phyloP scores from a whole-genome alignment of 2,888 invertebrate genomes.

The Leucophenga maculata region DNA sequence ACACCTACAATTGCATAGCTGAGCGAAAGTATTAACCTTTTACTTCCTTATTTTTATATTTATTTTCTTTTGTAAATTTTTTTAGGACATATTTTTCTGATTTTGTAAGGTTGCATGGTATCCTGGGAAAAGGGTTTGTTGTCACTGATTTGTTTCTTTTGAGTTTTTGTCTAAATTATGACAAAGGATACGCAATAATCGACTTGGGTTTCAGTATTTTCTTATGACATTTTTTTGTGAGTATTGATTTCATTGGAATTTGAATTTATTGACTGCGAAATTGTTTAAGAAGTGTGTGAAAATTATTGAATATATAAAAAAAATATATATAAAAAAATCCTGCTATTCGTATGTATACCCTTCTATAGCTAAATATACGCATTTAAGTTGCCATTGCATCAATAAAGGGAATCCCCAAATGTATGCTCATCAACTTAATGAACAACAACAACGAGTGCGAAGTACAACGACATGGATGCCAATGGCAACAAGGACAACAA shows the following conservation, averaged over 20 bases:
- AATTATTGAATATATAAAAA: not conserved
- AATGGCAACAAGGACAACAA: conserved; percentile 40
- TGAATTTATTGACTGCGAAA: not conserved
- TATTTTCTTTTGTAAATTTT: conserved; percentile 33
- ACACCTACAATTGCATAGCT: conserved; percentile 44
- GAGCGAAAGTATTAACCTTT: conserved; percentile 46
- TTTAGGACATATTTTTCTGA: conserved; percentile 25
- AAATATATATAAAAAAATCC: not conserved
- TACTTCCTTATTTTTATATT: conserved; percentile 44
- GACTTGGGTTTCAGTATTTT: conserved; percentile 17
- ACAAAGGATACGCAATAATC: conserved; percentile 25
- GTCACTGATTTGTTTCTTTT: not conserved
- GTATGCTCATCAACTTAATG: conserved; percentile 54
- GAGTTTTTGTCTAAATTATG: not conserved
- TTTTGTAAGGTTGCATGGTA: conserved; percentile 53
- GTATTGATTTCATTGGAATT: not conserved
- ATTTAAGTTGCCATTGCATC: conserved; percentile 4
- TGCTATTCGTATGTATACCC: too few relatives aligned
- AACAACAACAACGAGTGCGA: conserved; percentile 32
- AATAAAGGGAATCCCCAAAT: conserved; percentile 56
- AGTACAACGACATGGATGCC: conserved; percentile 35
- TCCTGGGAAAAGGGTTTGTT: conserved; percentile 48
- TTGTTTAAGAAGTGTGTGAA: too few relatives aligned
- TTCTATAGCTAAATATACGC: conserved; percentile 2
- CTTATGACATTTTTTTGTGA: not conserved